Conservation (phyloP, 2,888 invertebrate species). For the Baronia brevicornis region DNA sequence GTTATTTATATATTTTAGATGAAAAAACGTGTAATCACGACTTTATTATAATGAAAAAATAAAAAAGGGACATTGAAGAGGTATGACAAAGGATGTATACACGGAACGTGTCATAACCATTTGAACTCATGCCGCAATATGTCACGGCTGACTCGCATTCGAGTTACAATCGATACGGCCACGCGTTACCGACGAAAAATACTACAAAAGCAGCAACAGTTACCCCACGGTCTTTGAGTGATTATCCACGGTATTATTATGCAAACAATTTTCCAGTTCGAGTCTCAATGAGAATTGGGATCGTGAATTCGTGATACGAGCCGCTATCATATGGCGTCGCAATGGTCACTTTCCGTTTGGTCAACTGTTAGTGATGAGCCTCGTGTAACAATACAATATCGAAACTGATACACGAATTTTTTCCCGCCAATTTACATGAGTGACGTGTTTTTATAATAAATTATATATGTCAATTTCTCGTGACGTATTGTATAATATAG, state of each 20-base stretch:
- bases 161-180: constrained; percentile 27
- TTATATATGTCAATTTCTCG: too few relatives aligned
- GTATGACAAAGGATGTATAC: too few relatives aligned
- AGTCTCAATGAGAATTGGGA: constrained; percentile 25
- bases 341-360: constrained; percentile 14
- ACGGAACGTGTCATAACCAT: constrained; percentile 17
- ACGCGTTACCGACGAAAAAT: constrained; percentile 32
- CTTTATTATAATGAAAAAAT: too few relatives aligned
- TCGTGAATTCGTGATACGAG: constrained; percentile 31
- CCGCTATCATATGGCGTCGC: constrained; percentile 8
- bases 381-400: too few relatives aligned
- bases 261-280: constrained; percentile 37
- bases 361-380: constrained; percentile 8
- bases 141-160: constrained; percentile 21
- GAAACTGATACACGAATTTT: too few relatives aligned
- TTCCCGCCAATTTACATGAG: constrained; percentile 6
- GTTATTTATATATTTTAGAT: too few relatives aligned
- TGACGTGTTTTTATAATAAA: neutral
- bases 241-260: constrained; percentile 43
- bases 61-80: too few relatives aligned
- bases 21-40: too few relatives aligned
- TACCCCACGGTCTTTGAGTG: constrained; percentile 36
- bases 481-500: too few relatives aligned
- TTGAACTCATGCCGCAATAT: constrained; percentile 20
- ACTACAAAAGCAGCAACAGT: constrained; percentile 31